Conservation (phyloP, 92 coral and sea anemone genomes). For the Umimayanthus chanpuru region DNA sequence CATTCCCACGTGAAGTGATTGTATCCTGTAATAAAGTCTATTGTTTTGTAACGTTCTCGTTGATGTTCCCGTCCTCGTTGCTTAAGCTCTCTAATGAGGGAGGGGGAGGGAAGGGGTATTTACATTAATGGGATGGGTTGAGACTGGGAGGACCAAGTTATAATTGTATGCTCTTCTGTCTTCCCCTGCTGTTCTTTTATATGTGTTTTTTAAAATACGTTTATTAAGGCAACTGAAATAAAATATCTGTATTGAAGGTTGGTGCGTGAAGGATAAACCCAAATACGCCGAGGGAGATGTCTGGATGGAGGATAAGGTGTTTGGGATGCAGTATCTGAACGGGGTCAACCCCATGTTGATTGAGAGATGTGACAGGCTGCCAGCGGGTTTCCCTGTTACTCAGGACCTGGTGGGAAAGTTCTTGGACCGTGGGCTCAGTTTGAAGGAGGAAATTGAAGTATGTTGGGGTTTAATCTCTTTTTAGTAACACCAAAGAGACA, state of each 20-base stretch:
- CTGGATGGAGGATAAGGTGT: slow-evolving; percentile 77
- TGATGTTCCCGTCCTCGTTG: too few species aligned
- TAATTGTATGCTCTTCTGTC: too few species aligned
- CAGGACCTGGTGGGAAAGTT: slow-evolving; percentile 52
- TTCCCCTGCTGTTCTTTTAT: too few species aligned
- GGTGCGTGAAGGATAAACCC: slow-evolving; percentile 33
- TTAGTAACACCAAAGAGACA: too few species aligned
- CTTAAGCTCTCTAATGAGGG: too few species aligned
- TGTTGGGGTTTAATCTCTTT: neutral
- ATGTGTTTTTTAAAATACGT: too few species aligned
- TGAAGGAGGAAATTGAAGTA: slow-evolving; percentile 71
- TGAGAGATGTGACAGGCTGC: slow-evolving; percentile 62
- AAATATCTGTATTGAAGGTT: neutral
- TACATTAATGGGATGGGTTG: too few species aligned
- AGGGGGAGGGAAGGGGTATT: too few species aligned
- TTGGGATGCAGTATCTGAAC: slow-evolving; percentile 76
- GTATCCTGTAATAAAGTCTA: too few species aligned
- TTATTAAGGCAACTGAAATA: neutral
- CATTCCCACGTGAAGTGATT: too few species aligned
- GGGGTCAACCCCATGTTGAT: slow-evolving; percentile 73
- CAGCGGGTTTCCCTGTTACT: slow-evolving; percentile 67
- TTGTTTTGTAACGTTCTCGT: too few species aligned
- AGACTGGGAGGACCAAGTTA: too few species aligned
- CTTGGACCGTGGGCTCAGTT: slow-evolving; percentile 67
- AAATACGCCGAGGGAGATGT: slow-evolving; percentile 45